Percentiles rank a stretch among this genome's conserved stretches.
Conservation (phyloP, 2,797 vertebrate species). For the Melopsittacus undulatus region DNA sequence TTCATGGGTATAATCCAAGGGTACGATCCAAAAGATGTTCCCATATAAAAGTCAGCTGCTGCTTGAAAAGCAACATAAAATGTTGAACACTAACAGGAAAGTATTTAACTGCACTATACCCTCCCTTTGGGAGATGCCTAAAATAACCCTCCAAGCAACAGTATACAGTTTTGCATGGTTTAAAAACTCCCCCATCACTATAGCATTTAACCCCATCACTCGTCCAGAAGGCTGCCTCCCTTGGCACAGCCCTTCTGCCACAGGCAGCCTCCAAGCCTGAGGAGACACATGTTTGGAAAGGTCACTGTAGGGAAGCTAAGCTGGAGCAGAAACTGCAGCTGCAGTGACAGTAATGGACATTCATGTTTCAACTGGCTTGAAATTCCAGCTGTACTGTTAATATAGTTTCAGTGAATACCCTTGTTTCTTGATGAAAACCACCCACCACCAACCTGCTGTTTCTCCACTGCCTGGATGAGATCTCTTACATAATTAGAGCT, state of each 20-base stretch:
- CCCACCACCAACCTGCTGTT: background rate
- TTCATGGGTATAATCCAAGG: background rate
- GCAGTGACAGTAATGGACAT: background rate
- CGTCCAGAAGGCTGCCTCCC: background rate
- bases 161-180: rapidly evolving
- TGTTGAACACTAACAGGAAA: background rate
- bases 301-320: background rate
- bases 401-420: background rate
- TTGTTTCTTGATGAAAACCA: background rate
- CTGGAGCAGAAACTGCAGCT: background rate
- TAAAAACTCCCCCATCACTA: background rate
- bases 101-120: background rate
- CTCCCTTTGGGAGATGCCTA: background rate
- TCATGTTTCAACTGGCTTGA: background rate
- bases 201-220: background rate
- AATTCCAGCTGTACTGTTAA: background rate
- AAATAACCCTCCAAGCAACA: background rate
- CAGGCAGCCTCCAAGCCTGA: background rate
- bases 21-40: background rate
- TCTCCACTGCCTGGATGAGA: background rate
- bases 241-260: background rate
- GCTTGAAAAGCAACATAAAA: background rate
- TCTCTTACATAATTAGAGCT: background rate
- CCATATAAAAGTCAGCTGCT: background rate
- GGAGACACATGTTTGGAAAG: background rate